Evolutionary conservation across 2,113 vertebrate genomes (phyloP).

Genomic region (Ramphastos sulfuratus): DNA sequence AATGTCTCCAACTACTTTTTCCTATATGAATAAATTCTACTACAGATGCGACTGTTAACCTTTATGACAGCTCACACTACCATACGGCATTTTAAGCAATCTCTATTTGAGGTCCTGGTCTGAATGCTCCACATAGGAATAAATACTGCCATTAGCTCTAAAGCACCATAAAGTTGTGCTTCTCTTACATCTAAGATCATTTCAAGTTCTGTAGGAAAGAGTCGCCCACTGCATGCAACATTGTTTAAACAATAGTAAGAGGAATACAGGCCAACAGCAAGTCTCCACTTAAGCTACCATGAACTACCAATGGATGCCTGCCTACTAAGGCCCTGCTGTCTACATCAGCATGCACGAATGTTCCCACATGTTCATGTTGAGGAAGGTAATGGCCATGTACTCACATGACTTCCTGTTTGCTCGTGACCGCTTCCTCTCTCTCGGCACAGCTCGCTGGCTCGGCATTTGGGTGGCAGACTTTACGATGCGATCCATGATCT

Average conservation of each 20-base stretch:
- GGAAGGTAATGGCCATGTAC: conserved; percentile 42
- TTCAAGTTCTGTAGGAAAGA: not conserved
- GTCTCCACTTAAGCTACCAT: not conserved
- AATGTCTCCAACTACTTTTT: not conserved
- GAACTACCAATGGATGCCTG: not conserved
- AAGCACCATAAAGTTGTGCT: not conserved
- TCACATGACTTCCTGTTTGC: conserved; percentile 95
- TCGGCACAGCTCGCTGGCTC: conserved; percentile 86
- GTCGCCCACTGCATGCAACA: not conserved
- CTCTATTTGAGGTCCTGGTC: not conserved
- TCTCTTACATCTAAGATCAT: not conserved
- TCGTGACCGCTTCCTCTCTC: conserved; percentile 91
- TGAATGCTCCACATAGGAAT: not conserved
- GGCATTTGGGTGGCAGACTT: conserved; percentile 96
- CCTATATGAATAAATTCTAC: conserved; percentile 1
- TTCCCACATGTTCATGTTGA: not conserved
- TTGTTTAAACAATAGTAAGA: not conserved
- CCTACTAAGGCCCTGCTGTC: not conserved
- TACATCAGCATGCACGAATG: accelerated
- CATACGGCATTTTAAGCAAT: not conserved
- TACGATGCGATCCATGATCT: conserved; percentile 98
- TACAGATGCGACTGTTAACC: not conserved
- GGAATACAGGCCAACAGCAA: not conserved
- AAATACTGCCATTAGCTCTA: not conserved
- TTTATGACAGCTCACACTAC: not conserved